phyloP scores from a whole-genome alignment of 2,113 vertebrate species.

The Dipodomys merriami region DNA sequence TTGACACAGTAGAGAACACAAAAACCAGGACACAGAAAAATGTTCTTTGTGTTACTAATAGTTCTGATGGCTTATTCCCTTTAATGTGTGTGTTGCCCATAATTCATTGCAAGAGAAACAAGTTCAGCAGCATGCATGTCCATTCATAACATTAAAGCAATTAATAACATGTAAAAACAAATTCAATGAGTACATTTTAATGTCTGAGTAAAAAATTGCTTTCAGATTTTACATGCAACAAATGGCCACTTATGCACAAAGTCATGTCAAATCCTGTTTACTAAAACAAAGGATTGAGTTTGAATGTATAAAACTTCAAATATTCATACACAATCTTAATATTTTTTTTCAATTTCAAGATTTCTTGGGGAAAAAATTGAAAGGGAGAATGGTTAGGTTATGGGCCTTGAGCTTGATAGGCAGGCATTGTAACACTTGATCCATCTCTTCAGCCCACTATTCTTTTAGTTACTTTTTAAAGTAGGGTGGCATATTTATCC shows the following conservation, averaged over 20 bases:
- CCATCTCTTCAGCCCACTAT: too few relatives aligned
- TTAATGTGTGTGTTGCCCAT: constrained; percentile 56
- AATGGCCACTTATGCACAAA: constrained; percentile 23
- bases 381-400: too few relatives aligned
- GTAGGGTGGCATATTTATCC: too few relatives aligned
- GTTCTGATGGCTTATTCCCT: background rate
- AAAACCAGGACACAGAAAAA: constrained; percentile 47
- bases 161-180: constrained; percentile 51
- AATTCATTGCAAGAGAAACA: constrained; percentile 43
- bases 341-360: background rate
- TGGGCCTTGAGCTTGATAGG: too few relatives aligned
- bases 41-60: constrained; percentile 60
- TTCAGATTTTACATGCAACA: constrained; percentile 34
- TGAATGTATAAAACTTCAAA: background rate
- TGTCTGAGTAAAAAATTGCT: constrained; percentile 12
- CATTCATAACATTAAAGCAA: constrained; percentile 51
- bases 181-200: constrained; percentile 43
- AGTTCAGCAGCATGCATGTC: constrained; percentile 17
- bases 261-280: background rate
- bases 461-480: too few relatives aligned
- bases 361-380: too few relatives aligned
- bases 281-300: background rate
- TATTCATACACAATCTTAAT: background rate
- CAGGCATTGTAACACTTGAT: too few relatives aligned
- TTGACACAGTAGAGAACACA: background rate